A percentile compares a stretch with the other conserved stretches of the same genome.
phyloP scores from a whole-genome alignment of 2,888 invertebrate genomes.

The Bimastos eiseni region DNA sequence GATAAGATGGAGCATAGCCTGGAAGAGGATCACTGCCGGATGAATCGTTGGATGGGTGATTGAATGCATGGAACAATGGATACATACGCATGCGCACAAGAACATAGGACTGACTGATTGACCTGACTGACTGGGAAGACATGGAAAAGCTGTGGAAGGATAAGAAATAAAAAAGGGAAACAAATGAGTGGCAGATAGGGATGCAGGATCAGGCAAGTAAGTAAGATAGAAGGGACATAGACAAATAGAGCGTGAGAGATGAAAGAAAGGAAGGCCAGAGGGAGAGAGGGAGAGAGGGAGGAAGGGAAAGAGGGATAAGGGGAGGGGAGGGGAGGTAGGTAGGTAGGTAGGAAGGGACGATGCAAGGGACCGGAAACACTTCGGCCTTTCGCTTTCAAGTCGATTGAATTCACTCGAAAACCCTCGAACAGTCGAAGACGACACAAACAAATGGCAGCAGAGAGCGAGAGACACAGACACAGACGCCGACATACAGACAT shows the following conservation, averaged over 20 bases:
- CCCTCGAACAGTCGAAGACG: neutral
- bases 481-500: too few species aligned
- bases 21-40: too few species aligned
- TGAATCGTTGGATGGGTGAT: too few species aligned
- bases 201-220: neutral
- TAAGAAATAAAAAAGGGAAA: neutral
- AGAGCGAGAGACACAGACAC: neutral
- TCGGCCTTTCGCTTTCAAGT: neutral
- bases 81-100: neutral
- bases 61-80: too few species aligned
- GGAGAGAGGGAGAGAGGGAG: neutral
- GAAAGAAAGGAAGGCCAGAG: neutral
- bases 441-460: neutral
- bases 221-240: neutral
- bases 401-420: conserved; percentile 2
- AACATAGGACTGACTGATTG: neutral
- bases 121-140: neutral
- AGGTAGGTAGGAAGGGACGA: too few species aligned
- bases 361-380: neutral
- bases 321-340: too few species aligned
- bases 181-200: neutral
- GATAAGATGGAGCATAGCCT: too few species aligned
- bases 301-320: too few species aligned
- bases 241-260: neutral
- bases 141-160: neutral